These are phyloP conservation scores for Trisateles emortualis DNA, from an alignment of 2,888 invertebrate species.

Conservation along the genomic window DNA sequence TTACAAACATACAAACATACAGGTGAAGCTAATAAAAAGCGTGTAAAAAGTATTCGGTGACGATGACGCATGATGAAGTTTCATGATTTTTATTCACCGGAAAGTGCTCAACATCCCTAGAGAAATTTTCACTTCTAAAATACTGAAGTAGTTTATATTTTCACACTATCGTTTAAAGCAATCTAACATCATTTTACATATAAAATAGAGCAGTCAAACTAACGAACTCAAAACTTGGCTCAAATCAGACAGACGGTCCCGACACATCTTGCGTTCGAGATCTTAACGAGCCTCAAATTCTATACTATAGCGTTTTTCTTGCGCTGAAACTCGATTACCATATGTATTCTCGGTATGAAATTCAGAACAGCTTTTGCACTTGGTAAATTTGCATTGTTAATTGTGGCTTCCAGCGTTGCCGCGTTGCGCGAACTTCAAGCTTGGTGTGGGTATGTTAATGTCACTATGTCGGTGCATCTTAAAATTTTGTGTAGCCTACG, in stretches of 20 bases:
- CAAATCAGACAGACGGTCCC: slow-evolving; percentile 25
- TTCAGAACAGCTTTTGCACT: slow-evolving; percentile 76
- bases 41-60: too few species aligned
- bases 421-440: slow-evolving; percentile 43
- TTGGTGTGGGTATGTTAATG: slow-evolving; percentile 42
- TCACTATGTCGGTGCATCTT: slow-evolving; percentile 41
- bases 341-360: slow-evolving; percentile 81
- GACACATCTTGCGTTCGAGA: slow-evolving; percentile 38
- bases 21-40: too few species aligned
- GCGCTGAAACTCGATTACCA: slow-evolving; percentile 73
- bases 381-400: slow-evolving; percentile 84
- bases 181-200: slow-evolving; percentile 7
- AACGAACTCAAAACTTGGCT: slow-evolving; percentile 30
- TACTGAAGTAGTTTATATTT: too few species aligned
- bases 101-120: too few species aligned
- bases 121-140: too few species aligned
- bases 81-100: too few species aligned
- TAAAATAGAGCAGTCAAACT: slow-evolving; percentile 15
- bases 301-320: slow-evolving; percentile 70
- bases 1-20: too few species aligned
- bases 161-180: background rate
- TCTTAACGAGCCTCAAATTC: slow-evolving; percentile 62
- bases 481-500: slow-evolving; percentile 28
- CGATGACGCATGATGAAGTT: too few species aligned
- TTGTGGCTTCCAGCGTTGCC: slow-evolving; percentile 62